Evolutionary conservation across 2,888 invertebrate genomes (phyloP).

Genomic region (Pherbina coryleti): DNA sequence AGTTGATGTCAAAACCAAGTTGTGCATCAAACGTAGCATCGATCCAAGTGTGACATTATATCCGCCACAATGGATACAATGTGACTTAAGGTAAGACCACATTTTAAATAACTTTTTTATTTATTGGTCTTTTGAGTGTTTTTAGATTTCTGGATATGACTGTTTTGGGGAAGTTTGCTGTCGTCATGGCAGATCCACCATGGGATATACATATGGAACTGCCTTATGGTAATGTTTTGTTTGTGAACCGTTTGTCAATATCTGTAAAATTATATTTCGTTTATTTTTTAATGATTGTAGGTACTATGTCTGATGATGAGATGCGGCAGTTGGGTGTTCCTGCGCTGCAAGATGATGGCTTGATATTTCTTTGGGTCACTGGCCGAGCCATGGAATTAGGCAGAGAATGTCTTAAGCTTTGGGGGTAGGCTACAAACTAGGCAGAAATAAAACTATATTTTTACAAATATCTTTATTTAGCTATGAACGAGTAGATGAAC

Average conservation of each 20-base stretch:
- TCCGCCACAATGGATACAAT: slow-evolving; percentile 97
- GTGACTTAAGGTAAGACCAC: slow-evolving; percentile 86
- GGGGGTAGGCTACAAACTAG: slow-evolving; percentile 75
- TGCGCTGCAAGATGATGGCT: slow-evolving; percentile 93
- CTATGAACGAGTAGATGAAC: slow-evolving; percentile 94
- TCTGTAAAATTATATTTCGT: neutral
- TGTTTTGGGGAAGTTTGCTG: slow-evolving; percentile 89
- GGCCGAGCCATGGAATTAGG: slow-evolving; percentile 89
- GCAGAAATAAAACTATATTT: neutral
- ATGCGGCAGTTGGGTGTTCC: slow-evolving; percentile 97
- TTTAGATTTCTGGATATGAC: slow-evolving; percentile 66
- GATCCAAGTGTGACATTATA: slow-evolving; percentile 77
- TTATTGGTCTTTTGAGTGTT: neutral
- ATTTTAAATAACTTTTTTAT: neutral
- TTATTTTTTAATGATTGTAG: slow-evolving; percentile 38
- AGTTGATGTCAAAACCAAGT: slow-evolving; percentile 65
- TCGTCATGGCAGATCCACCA: slow-evolving; percentile 98
- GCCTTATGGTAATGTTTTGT: slow-evolving; percentile 81
- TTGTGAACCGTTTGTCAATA: neutral
- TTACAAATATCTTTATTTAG: slow-evolving; percentile 34
- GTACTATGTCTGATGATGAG: slow-evolving; percentile 97
- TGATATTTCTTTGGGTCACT: slow-evolving; percentile 98
- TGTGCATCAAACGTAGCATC: slow-evolving; percentile 65
- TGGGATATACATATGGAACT: slow-evolving; percentile 99
- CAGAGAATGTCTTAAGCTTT: slow-evolving; percentile 92